A percentile compares a stretch with the other conserved stretches of the same genome.
Evolutionary conservation across 2,888 invertebrate genomes (phyloP).

Genomic region (Oligia latruncula): DNA sequence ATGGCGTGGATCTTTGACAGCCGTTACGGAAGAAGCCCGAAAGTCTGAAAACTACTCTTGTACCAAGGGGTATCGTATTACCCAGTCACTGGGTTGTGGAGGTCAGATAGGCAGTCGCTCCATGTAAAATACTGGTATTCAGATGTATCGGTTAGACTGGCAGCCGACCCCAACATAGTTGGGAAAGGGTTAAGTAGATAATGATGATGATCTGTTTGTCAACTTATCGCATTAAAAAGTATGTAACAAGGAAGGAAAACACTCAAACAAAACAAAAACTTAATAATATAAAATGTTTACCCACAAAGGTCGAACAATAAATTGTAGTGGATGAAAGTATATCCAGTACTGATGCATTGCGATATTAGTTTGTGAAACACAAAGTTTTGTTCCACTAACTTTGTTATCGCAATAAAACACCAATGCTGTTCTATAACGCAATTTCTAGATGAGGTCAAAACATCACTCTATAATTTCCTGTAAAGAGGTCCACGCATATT

Average conservation of each 20-base stretch:
- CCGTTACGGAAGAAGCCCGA: too few species aligned
- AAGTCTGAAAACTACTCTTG: too few species aligned
- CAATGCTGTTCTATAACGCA: neutral
- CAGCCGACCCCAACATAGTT: too few species aligned
- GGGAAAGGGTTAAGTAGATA: too few species aligned
- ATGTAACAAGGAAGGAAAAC: neutral
- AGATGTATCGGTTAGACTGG: too few species aligned
- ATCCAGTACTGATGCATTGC: constrained; percentile 18
- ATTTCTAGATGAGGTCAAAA: neutral
- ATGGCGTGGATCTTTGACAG: too few species aligned
- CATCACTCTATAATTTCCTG: neutral
- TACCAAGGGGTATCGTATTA: too few species aligned
- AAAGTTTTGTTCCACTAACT: constrained; percentile 20
- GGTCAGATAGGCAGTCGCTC: too few species aligned
- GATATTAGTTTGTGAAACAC: constrained; percentile 27
- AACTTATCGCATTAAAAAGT: too few species aligned
- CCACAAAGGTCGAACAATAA: constrained; percentile 18
- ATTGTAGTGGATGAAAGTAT: neutral
- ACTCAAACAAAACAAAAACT: neutral
- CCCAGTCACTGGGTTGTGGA: too few species aligned
- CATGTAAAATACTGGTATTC: too few species aligned
- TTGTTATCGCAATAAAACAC: constrained; percentile 9
- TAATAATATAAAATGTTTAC: neutral
- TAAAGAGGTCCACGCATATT: neutral
- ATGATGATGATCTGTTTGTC: too few species aligned